Conservation (phyloP, 2,888 invertebrate genomes). For the Aphidoletes aphidimyza region DNA sequence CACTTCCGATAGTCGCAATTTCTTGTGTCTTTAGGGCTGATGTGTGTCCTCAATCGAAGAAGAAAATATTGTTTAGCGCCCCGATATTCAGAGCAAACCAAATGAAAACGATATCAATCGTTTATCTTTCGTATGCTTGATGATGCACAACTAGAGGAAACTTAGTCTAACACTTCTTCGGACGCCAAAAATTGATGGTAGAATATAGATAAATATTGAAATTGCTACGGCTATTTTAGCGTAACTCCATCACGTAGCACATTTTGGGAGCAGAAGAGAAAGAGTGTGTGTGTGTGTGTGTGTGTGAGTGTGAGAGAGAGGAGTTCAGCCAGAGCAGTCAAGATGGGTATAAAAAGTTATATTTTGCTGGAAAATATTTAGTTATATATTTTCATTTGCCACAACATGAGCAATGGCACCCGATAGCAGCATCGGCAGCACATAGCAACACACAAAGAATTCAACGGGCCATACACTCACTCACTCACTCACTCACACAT, state of each 20-base stretch:
- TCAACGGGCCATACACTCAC: neutral
- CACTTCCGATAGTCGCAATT: conserved; percentile 41
- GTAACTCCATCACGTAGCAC: conserved; percentile 31
- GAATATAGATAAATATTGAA: conserved; percentile 48
- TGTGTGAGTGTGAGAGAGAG: too few relatives aligned
- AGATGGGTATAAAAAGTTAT: neutral
- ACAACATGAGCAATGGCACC: conserved; percentile 45
- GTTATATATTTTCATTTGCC: conserved; percentile 51
- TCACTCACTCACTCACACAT: neutral
- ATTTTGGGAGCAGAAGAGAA: too few relatives aligned
- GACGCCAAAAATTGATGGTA: conserved; percentile 2
- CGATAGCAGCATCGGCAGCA: neutral
- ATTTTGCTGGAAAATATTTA: conserved; percentile 43
- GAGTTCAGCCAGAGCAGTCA: too few relatives aligned
- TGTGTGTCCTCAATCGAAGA: neutral
- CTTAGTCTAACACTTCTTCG: neutral
- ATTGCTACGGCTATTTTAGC: conserved; percentile 46
- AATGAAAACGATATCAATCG: neutral
- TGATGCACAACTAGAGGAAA: neutral
- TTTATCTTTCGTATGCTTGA: conserved; percentile 4
- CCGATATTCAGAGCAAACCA: neutral
- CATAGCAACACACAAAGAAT: neutral
- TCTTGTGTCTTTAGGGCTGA: conserved; percentile 29
- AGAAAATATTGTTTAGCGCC: neutral
- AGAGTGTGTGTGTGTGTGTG: too few relatives aligned